These are phyloP conservation scores for Bos indicus DNA, from an alignment of 2,113 vertebrate species.

Conservation along the genomic window DNA sequence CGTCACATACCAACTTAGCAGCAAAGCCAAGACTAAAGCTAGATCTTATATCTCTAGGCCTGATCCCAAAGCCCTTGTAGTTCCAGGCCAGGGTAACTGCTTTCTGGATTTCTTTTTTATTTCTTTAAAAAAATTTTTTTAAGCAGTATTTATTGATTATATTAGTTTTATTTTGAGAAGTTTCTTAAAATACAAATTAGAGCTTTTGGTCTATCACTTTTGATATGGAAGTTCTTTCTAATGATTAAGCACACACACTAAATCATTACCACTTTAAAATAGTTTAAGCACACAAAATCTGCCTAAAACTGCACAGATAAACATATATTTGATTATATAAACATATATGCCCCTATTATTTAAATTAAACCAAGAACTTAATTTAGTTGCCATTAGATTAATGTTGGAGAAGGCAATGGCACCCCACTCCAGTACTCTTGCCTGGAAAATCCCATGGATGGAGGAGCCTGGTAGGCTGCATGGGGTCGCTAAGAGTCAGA, in stretches of 20 bases:
- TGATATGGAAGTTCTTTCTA: background rate
- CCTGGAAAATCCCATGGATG: no score
- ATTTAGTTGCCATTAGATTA: background rate
- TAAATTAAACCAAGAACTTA: background rate
- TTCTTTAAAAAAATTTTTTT: background rate
- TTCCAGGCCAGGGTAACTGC: background rate
- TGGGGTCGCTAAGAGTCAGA: no score
- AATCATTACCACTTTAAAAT: background rate
- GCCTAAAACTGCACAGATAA: background rate
- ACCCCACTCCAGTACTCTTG: no score
- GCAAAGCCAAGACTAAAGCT: background rate
- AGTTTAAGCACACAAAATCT: background rate
- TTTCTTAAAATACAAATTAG: background rate
- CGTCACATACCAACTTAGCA: background rate
- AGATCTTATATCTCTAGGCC: background rate
- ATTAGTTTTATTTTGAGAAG: background rate
- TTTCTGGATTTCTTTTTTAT: background rate
- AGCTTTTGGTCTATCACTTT: background rate
- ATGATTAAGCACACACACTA: background rate
- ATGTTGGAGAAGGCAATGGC: no score
- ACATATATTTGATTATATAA: background rate
- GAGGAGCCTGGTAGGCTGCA: no score
- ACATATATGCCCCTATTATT: background rate
- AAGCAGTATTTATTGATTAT: background rate
- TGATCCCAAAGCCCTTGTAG: background rate